Percentiles rank a stretch among this genome's conserved stretches.
phyloP scores from a whole-genome alignment of 2,797 vertebrate genomes.

The Rousettus madagascariensis region DNA sequence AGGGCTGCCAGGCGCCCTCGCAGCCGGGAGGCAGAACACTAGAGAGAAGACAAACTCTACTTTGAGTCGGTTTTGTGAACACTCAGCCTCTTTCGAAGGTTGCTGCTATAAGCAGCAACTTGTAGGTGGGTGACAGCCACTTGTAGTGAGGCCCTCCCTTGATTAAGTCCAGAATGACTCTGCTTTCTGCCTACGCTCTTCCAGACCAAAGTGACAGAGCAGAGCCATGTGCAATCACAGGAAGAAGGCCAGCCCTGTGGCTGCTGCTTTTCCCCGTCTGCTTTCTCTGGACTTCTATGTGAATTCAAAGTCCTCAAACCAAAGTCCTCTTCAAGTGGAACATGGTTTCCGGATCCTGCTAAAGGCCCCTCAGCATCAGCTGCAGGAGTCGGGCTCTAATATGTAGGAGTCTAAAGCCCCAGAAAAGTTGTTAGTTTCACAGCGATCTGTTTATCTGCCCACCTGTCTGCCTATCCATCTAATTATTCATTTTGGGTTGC shows the following conservation, averaged over 20 bases:
- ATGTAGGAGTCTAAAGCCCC: background rate
- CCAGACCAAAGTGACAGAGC: background rate
- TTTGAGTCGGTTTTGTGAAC: background rate
- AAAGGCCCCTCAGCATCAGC: background rate
- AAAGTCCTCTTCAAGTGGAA: background rate
- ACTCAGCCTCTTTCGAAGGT: background rate
- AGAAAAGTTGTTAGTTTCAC: background rate
- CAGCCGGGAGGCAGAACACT: fast-evolving
- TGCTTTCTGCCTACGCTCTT: background rate
- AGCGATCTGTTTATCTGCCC: background rate
- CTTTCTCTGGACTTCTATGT: background rate
- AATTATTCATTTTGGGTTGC: conserved; percentile 11
- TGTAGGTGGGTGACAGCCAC: background rate
- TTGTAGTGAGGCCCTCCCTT: background rate
- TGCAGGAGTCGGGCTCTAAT: background rate
- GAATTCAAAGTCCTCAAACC: background rate
- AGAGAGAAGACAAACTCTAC: background rate
- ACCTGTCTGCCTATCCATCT: background rate
- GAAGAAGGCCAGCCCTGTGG: background rate
- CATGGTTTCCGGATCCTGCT: background rate
- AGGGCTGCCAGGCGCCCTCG: background rate
- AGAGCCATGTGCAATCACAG: background rate
- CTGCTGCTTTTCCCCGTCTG: no score
- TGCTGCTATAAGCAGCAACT: background rate
- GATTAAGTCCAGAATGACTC: background rate